Base-by-base conservation (phyloP, 2,113 vertebrate species). In the Hemicordylus capensis region DNA sequence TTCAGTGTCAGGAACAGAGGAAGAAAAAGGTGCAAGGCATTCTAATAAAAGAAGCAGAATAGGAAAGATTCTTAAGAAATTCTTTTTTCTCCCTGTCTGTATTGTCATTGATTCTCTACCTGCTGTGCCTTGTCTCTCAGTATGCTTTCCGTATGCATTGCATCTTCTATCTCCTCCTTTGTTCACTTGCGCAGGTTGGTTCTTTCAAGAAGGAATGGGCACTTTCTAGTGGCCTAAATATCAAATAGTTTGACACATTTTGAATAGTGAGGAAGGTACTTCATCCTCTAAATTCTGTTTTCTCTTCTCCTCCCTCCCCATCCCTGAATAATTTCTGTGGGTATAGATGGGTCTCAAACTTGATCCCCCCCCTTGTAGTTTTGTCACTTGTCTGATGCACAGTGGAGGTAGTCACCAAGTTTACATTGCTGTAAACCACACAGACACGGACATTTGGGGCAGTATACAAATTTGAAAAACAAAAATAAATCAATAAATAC, bases 141-240 rank as follows among this genome's bases (percentile, higher is more conserved):
- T 67, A 84, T 89, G 64, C 89, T 89, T 92, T 94, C 94, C 88
- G 90, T 93, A 89, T 87, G 70, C 89, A 89, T 93, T 83, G 73
- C 87, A 93, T 93, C 92, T 92, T 93, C 92, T 95, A 54, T 94
- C 92, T 95, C 76, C 79, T 94, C 77, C 89, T 95, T 96, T 96
- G 94, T 96, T 95, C 74, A 0, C 1, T 24, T 90, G 90, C 82
- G 93, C 89, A 86, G 86, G 88, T 90, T 90, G 80, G 87, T 89
- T 87, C 93, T 91, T 95, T 94, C 91, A 88, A 90, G 90, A 81
- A 94, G 92, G 86, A 92, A 92, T 87, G 80, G 75, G 66, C n/a
- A 86, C 89, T 88, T 95, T 96, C 94, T 78, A 80, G 89, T 91
- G 91, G 90, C 85, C 92, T 91, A 83, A 59, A 89, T 90, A 94